phyloP scores from a whole-genome alignment of 2,797 vertebrate genomes.

The Sebastes alutus region DNA sequence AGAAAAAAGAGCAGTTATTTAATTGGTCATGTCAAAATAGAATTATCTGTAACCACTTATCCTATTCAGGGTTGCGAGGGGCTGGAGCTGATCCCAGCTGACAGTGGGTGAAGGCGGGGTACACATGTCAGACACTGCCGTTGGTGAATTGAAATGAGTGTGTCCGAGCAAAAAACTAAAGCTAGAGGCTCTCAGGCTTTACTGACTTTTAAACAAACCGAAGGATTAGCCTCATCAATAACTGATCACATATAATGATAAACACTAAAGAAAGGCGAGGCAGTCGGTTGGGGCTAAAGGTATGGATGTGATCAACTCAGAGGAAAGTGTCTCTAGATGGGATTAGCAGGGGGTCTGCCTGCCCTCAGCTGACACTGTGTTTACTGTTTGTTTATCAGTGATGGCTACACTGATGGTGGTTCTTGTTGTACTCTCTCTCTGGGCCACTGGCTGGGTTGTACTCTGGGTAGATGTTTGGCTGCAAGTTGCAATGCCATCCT shows the following conservation, averaged over 20 bases:
- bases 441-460: not conserved
- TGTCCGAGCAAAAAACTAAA: not conserved
- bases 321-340: not conserved
- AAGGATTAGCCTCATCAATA: not conserved
- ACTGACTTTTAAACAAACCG: not conserved
- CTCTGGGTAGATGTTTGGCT: not conserved
- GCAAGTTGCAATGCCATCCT: constrained; percentile 34
- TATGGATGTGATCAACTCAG: constrained; percentile 64
- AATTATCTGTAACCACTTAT: not conserved
- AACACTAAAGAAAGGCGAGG: not conserved
- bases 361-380: not conserved
- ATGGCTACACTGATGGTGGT: constrained; percentile 1
- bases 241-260: not conserved
- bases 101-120: no score
- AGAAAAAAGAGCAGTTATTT: not conserved
- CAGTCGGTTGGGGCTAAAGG: constrained; percentile 82
- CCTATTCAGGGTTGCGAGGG: no score
- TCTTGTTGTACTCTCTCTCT: constrained; percentile 9
- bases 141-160: not conserved
- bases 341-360: constrained; percentile 16
- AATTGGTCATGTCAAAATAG: not conserved
- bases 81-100: no score
- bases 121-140: not conserved
- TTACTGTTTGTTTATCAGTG: constrained; percentile 15
- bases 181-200: not conserved